Evolutionary conservation across 2,113 vertebrate species (phyloP).

Genomic region (Syrmaticus mikado): DNA sequence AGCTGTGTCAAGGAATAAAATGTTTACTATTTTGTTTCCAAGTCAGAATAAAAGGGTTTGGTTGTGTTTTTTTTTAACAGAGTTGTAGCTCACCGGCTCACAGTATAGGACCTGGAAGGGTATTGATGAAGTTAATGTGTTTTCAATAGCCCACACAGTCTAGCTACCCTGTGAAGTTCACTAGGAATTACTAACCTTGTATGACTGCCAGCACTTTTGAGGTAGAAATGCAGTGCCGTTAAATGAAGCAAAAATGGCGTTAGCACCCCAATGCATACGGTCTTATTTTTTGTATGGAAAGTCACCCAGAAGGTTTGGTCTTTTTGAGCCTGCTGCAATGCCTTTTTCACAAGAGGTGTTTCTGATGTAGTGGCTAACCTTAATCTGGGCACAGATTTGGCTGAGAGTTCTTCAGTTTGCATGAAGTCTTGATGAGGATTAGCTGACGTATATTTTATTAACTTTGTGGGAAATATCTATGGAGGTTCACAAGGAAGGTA

Average conservation of each 20-base stretch:
- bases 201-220: neutral
- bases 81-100: neutral
- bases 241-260: neutral
- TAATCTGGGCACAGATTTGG: neutral
- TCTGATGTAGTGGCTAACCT: neutral
- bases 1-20: neutral
- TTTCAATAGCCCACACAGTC: neutral
- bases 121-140: neutral
- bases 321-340: neutral
- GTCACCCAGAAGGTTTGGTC: neutral
- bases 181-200: neutral
- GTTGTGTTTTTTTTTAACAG: neutral
- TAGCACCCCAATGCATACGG: neutral
- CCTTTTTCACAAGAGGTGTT: neutral
- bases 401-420: neutral
- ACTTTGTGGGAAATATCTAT: neutral
- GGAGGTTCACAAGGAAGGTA: neutral
- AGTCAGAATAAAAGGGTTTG: neutral
- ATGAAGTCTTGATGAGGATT: neutral
- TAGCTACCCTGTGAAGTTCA: neutral
- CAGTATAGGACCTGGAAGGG: neutral
- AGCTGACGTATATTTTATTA: neutral
- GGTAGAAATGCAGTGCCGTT: neutral
- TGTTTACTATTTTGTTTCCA: neutral
- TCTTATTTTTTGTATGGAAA: neutral